Percentiles rank a stretch among this genome's conserved stretches.
Conservation (phyloP, 2,888 invertebrate species). For the Allygus modestus region DNA sequence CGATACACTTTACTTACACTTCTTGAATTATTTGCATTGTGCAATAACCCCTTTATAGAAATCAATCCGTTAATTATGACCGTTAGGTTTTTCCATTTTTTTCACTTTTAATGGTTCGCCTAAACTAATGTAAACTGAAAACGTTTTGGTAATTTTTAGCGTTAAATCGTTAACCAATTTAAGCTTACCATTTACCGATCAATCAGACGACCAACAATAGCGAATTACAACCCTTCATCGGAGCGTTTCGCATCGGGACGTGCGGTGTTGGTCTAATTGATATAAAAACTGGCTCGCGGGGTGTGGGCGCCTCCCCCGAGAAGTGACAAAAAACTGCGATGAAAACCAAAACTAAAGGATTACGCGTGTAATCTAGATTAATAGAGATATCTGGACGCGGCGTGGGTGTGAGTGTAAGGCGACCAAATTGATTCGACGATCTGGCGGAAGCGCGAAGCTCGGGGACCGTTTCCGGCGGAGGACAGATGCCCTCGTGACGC, state of each 20-base stretch:
- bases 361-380: slow-evolving; percentile 47
- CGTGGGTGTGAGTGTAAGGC: neutral
- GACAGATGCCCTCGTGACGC: too few relatives aligned
- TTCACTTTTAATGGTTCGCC: too few relatives aligned
- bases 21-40: too few relatives aligned
- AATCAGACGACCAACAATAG: neutral
- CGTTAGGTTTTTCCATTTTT: too few relatives aligned
- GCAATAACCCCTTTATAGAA: too few relatives aligned
- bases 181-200: neutral
- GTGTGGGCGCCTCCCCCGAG: neutral
- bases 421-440: slow-evolving; percentile 20
- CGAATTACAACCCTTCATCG: neutral
- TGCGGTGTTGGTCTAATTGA: slow-evolving; percentile 16
- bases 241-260: neutral
- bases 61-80: too few relatives aligned
- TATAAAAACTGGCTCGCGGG: slow-evolving; percentile 25
- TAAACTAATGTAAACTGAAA: too few relatives aligned
- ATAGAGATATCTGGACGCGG: slow-evolving; percentile 27
- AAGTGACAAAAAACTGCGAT: slow-evolving; percentile 11
- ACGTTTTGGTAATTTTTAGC: too few relatives aligned
- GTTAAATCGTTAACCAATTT: neutral
- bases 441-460: slow-evolving; percentile 38
- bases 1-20: too few relatives aligned
- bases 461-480: neutral
- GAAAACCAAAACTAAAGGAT: slow-evolving; percentile 47